These are phyloP conservation scores for Monochamus alternatus DNA, from an alignment of 2,888 invertebrate genomes.

Conservation along the genomic window DNA sequence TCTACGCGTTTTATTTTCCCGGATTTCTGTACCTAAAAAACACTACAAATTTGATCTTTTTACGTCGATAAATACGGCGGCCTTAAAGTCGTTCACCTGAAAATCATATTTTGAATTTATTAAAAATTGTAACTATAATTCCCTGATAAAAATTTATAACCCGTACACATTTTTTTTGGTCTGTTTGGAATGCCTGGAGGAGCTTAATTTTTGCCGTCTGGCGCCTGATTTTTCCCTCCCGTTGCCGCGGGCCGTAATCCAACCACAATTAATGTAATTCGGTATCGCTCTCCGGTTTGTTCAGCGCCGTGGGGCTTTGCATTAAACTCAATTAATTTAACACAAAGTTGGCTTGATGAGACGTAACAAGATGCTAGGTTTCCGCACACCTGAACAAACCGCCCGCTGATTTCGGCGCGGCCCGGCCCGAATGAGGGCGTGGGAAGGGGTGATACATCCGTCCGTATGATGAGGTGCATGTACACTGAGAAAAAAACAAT, in stretches of 20 bases:
- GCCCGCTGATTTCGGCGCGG: conserved; percentile 28
- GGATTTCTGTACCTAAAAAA: too few species aligned
- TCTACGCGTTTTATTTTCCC: too few species aligned
- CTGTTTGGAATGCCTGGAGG: too few species aligned
- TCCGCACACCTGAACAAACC: conserved; percentile 38
- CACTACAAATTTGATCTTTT: too few species aligned
- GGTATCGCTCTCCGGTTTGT: conserved; percentile 4
- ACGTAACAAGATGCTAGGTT: conserved; percentile 33
- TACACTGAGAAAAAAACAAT: not conserved
- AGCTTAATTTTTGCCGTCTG: too few species aligned
- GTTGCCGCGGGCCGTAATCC: not conserved
- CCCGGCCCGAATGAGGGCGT: conserved; percentile 20
- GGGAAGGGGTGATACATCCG: conserved; percentile 16
- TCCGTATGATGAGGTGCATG: conserved; percentile 22
- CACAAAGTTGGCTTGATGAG: conserved; percentile 36
- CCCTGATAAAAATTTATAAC: too few species aligned
- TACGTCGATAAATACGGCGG: too few species aligned
- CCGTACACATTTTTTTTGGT: too few species aligned
- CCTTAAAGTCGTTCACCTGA: too few species aligned
- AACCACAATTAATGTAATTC: conserved; percentile 9
- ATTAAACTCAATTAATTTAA: conserved; percentile 31
- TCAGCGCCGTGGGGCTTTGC: conserved; percentile 13
- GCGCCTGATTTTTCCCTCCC: not conserved
- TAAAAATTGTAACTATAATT: too few species aligned
- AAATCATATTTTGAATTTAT: too few species aligned